These are phyloP conservation scores for Lophotriccus pileatus DNA, from an alignment of 2,797 vertebrate species.

Conservation along the genomic window DNA sequence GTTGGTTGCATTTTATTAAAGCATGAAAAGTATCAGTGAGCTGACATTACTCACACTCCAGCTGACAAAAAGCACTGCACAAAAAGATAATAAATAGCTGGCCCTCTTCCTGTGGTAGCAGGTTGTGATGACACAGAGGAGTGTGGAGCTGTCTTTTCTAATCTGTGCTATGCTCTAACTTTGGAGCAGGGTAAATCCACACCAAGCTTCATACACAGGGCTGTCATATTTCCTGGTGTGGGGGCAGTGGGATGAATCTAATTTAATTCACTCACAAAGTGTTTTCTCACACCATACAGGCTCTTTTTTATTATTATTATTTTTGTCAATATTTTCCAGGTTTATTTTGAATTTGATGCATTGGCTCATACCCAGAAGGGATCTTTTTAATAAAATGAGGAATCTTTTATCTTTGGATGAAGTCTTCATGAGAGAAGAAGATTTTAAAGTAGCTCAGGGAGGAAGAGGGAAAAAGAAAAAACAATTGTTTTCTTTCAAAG, in stretches of 20 bases:
- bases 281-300: neutral
- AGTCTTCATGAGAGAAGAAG: neutral
- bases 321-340: neutral
- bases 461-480: accelerated
- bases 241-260: neutral
- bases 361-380: neutral
- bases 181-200: neutral
- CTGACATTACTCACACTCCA: neutral
- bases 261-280: neutral
- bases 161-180: neutral
- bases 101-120: neutral
- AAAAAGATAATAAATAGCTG: neutral
- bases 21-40: neutral
- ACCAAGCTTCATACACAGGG: neutral
- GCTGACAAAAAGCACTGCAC: neutral
- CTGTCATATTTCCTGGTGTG: neutral
- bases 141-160: neutral
- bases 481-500: neutral
- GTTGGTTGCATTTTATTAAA: neutral
- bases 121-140: neutral
- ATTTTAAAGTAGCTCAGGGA: neutral
- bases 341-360: slow-evolving; percentile 6
- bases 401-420: neutral
- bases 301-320: neutral
- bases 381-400: neutral